Evolutionary conservation across 2,797 vertebrate genomes (phyloP), one percentile per base, ranked within the genome.

Genomic region (Enteromius treurensis): DNA sequence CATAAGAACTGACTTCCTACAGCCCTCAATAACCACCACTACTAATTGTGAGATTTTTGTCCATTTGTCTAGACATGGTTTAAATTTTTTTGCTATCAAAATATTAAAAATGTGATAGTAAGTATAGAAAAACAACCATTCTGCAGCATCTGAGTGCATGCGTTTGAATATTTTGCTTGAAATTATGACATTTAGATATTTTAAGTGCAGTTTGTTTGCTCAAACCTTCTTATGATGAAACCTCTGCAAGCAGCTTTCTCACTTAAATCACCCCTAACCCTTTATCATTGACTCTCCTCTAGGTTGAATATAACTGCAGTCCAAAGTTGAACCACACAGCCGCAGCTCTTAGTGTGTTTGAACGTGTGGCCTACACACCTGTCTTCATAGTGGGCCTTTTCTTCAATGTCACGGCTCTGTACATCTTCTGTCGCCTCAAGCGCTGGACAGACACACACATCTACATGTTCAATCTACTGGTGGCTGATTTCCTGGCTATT

Each of bases 401-500:
- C 0, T 65, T 94, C 67, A 94, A 94, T 64, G 19, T 62, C 8
- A 85, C 85, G 3, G 92, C 91, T 53, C 85, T 95, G 47, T 62
- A n/a, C 0, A 82, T 88, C 70, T 93, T 94, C 85, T 21, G 88
- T 2, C 86, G 70, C 67, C 62, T 88, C 37, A 23, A 15, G 1
- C 42, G 58, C 49, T 94, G 93, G 92, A 95, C 89, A 0, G 92
- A 91, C 84, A 93, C 87, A 9, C 91, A 94, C 77, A 85, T 95
- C 86, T 95, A 94, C 90, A 92, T 93, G 89, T 73, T 94, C 71
- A 95, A 94, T 88, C 86, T 95, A 86, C 83, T 49, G 1, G 0
- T 90, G n/a, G 92, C 92, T 8, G 92, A 89, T 86, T 90, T 89
- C 32, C 73, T 92, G 71, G 90, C 97, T 75, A 88, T 97, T 68